A percentile compares a stretch with the other conserved stretches of the same genome.
Evolutionary conservation across 2,797 vertebrate genomes (phyloP).

Genomic region (Mus caroli): DNA sequence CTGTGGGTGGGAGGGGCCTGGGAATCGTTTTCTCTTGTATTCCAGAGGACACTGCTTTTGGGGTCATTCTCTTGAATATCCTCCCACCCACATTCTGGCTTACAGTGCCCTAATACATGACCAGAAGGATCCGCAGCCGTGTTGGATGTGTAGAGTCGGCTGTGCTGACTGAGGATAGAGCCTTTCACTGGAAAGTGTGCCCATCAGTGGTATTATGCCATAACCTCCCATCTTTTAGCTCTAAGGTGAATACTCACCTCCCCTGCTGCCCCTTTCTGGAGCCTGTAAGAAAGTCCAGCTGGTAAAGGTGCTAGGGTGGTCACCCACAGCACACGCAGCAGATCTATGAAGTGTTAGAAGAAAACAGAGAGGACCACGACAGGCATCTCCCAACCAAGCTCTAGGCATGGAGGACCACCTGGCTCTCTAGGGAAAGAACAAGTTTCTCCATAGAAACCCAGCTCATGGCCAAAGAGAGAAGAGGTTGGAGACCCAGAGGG

Average conservation of each 20-base stretch:
- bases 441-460: not conserved
- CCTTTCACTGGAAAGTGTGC: constrained; percentile 27
- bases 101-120: not conserved
- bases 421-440: not conserved
- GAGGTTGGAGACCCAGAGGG: not conserved
- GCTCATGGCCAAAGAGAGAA: not conserved
- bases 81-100: not conserved
- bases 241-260: constrained; percentile 45
- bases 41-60: not conserved
- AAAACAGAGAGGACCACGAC: not conserved
- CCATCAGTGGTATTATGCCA: not conserved
- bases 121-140: constrained; percentile 18
- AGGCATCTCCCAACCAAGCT: not conserved
- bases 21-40: constrained; percentile 13
- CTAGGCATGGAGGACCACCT: fast-evolving
- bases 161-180: not conserved
- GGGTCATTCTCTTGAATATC: not conserved
- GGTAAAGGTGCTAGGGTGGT: not conserved
- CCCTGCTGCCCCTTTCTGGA: constrained; percentile 8
- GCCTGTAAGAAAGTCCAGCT: not conserved
- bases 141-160: constrained; percentile 1
- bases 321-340: fast-evolving
- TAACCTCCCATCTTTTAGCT: constrained; percentile 71
- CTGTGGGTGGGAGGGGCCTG: not conserved
- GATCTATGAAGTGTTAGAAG: not conserved